Percentiles rank a stretch among this genome's conserved stretches.
Evolutionary conservation across 2,888 invertebrate genomes (phyloP).

Genomic region (Troides helena): DNA sequence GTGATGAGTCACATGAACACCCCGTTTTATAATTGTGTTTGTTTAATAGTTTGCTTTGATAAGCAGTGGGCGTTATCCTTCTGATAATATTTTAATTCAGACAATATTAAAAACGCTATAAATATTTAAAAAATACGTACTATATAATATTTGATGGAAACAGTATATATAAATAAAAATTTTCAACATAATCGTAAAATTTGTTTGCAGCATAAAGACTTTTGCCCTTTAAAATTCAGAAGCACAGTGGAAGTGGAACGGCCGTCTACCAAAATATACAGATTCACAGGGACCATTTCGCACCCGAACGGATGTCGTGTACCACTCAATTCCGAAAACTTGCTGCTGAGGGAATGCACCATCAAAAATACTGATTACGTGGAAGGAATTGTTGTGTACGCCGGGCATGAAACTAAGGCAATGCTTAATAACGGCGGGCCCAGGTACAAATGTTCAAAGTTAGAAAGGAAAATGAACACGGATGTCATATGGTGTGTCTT

Average conservation of each 20-base stretch:
- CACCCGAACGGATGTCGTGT: constrained; percentile 89
- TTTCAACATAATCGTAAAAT: not conserved
- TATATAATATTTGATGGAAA: not conserved
- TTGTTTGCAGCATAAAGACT: constrained; percentile 82
- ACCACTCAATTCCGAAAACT: constrained; percentile 92
- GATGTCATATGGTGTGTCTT: constrained; percentile 98
- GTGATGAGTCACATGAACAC: too few species aligned
- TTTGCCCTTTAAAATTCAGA: constrained; percentile 89
- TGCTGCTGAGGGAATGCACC: constrained; percentile 94
- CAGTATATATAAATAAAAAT: not conserved
- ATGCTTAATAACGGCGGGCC: constrained; percentile 98
- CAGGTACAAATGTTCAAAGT: constrained; percentile 93
- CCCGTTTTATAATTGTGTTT: too few species aligned
- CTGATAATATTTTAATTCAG: too few species aligned
- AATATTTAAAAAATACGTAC: too few species aligned
- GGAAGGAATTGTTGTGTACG: constrained; percentile 98
- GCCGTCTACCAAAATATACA: constrained; percentile 97
- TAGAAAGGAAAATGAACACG: constrained; percentile 96
- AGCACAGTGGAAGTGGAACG: constrained; percentile 95
- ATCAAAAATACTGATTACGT: constrained; percentile 98
- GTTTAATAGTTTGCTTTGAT: too few species aligned
- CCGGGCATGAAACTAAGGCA: constrained; percentile 98
- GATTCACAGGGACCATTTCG: constrained; percentile 93
- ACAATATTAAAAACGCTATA: too few species aligned
- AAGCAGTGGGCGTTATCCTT: too few species aligned